These are phyloP conservation scores for Arremon aurantiirostris DNA, from an alignment of 2,797 vertebrate genomes.

Conservation along the genomic window DNA sequence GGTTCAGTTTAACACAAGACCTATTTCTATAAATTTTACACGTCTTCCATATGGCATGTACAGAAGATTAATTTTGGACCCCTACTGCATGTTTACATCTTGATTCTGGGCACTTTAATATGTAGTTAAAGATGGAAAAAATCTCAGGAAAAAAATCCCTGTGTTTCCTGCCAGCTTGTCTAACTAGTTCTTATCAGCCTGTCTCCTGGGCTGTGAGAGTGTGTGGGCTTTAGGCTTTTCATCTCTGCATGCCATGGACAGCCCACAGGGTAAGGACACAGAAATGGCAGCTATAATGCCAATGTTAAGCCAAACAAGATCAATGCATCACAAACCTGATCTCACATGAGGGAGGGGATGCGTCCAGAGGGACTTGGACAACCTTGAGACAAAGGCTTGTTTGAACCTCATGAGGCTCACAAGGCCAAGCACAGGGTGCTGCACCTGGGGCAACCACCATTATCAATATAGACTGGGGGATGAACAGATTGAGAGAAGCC, in stretches of 20 bases:
- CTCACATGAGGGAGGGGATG: not conserved
- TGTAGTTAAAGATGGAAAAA: not conserved
- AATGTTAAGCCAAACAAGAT: not conserved
- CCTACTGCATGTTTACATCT: conserved; percentile 4
- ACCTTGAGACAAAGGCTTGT: not conserved
- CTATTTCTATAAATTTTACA: conserved; percentile 18
- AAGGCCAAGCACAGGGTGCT: not conserved
- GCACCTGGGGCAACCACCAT: not conserved
- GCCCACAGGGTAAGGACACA: not conserved
- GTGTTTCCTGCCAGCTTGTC: not conserved
- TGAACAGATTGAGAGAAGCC: not conserved
- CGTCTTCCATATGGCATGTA: not conserved
- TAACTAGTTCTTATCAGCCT: not conserved
- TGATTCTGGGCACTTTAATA: not conserved
- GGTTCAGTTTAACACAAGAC: conserved; percentile 9
- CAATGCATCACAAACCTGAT: not conserved
- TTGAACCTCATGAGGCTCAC: not conserved
- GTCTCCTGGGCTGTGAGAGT: not conserved
- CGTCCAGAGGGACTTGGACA: not conserved
- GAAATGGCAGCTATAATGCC: not conserved
- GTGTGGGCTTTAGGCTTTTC: not conserved
- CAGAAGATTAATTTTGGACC: conserved; percentile 19
- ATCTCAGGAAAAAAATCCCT: not conserved
- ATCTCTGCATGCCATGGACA: not conserved
- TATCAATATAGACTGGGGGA: not conserved